Base-by-base conservation (phyloP, 2,888 invertebrate genomes). In the Stenurella melanura region DNA sequence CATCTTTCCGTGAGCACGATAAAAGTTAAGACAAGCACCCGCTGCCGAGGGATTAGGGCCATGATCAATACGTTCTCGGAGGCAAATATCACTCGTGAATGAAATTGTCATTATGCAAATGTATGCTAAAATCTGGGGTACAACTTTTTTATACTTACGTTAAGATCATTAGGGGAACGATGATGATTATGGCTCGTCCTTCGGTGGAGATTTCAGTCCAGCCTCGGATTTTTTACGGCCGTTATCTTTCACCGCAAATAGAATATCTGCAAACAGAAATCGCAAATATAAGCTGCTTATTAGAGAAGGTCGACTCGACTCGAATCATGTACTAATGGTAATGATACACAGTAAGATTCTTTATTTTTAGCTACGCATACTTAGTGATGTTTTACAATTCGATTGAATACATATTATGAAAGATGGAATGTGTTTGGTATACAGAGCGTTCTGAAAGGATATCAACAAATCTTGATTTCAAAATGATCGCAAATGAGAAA, bases 81-180 rank as follows among this genome's bases (percentile, higher is more conserved):
- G 61, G 61, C 61, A 30, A 61, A 61, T 61, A 61, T 61, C 61
- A 30, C 61, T 61, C 30, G 26, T n/a, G 30, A 61, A 61, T 61
- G 61, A 30, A 61, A 61, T 30, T n/a, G 30, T 61, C 30, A 30
- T 61, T 30, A 21, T 61, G 61, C 61, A 61, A 61, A 61, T 61
- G 12, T 50, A 50, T 50, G 50, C 4, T 50, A 50, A 50, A 50
- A 50, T 50, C 6, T 67, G 26, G 26, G 4, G n/a, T 21, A n/a
- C 60, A 75, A 68, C 6, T 72, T 18, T 77, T 77, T 64, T 57
- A 79, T 77, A 69, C 56, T 71, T 73, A 78, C 50, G 73, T 77
- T 63, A 63, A 70, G 12, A 69, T 63, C 12, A 60, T 79, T 11
- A 70, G 75, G 50, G 50, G 4, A 50, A 50, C 50, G 50, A n/a